Evolutionary conservation across 1,140 invertebrate species (phyloP).

Genomic region (Aphaenogaster ashmeadi): DNA sequence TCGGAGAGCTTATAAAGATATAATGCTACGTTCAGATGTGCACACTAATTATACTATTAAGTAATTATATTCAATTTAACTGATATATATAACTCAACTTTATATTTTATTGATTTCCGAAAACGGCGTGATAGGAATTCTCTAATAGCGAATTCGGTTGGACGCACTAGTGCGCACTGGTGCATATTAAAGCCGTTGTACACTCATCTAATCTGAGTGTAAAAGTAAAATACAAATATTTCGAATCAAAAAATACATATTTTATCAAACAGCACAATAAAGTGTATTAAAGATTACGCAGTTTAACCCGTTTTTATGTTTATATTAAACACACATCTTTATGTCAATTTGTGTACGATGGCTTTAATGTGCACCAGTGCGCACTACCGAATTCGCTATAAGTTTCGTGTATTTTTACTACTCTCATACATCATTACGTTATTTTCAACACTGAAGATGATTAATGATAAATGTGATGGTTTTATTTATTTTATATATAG

Average conservation of each 20-base stretch:
- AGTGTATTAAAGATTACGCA: too few species aligned
- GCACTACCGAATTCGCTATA: too few species aligned
- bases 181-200: too few species aligned
- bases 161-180: too few species aligned
- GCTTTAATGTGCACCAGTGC: too few species aligned
- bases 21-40: not conserved
- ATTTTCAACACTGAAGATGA: not conserved
- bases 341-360: too few species aligned
- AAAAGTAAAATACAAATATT: too few species aligned
- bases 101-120: not conserved
- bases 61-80: slow-evolving; percentile 4
- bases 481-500: not conserved
- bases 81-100: not conserved
- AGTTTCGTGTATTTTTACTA: not conserved
- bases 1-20: not conserved
- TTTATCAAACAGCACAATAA: too few species aligned
- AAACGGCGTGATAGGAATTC: not conserved
- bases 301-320: too few species aligned
- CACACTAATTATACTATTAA: not conserved
- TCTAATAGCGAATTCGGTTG: not conserved
- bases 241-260: too few species aligned
- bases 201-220: too few species aligned
- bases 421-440: not conserved
- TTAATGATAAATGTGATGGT: not conserved
- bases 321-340: too few species aligned